A percentile compares a stretch with the other conserved stretches of the same genome.
phyloP scores from a whole-genome alignment of 2,113 vertebrate species.

The Hypanus sabinus region DNA sequence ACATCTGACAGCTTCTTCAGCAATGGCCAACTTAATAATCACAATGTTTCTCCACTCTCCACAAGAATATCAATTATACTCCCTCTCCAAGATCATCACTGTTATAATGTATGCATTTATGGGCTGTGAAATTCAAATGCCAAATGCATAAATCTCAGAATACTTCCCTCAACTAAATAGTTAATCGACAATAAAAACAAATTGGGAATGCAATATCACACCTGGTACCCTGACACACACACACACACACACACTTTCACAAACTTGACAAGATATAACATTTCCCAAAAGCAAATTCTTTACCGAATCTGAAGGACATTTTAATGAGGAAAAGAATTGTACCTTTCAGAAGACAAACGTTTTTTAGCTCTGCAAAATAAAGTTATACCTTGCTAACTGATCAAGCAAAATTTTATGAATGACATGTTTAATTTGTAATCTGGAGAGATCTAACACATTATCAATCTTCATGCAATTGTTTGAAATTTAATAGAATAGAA shows the following conservation, averaged over 20 bases:
- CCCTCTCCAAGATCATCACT: background rate
- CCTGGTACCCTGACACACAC: background rate
- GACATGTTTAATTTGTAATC: background rate
- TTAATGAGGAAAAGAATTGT: background rate
- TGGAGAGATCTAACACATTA: background rate
- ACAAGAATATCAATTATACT: background rate
- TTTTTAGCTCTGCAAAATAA: background rate
- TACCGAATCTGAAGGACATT: background rate
- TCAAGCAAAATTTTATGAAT: background rate
- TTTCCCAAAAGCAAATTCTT: background rate
- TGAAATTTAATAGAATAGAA: background rate
- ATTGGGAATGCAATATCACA: background rate
- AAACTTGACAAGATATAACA: background rate
- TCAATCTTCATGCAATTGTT: background rate
- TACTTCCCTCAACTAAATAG: background rate
- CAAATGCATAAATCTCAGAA: background rate
- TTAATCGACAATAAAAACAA: background rate
- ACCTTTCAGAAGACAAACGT: background rate
- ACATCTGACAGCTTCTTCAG: background rate
- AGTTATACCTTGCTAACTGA: background rate
- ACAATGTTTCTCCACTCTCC: background rate
- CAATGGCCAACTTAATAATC: conserved; percentile 1
- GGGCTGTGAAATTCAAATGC: too few relatives aligned
- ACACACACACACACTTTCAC: background rate
- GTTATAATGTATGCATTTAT: background rate